Evolutionary conservation across 2,797 vertebrate genomes (phyloP).

Genomic region (Serranus cabrilla): DNA sequence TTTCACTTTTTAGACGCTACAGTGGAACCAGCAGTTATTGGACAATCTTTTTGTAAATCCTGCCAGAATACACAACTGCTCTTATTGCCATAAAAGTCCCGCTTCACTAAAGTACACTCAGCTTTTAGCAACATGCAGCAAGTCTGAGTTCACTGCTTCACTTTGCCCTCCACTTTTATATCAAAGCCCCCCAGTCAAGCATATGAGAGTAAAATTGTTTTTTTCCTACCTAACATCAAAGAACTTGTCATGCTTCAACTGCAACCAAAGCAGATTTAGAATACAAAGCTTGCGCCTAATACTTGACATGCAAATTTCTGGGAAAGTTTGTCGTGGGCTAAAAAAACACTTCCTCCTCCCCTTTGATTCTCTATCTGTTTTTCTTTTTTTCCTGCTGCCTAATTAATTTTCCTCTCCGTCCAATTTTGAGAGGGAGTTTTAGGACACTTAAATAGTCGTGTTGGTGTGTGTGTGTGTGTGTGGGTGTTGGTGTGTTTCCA

Average conservation of each 20-base stretch:
- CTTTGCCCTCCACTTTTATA: slow-evolving; percentile 13
- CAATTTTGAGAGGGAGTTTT: slow-evolving; percentile 40
- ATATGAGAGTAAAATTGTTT: slow-evolving; percentile 10
- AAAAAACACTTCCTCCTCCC: slow-evolving; percentile 7
- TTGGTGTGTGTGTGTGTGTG: slow-evolving; percentile 17
- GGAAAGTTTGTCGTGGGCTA: slow-evolving; percentile 18
- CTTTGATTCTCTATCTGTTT: slow-evolving; percentile 11
- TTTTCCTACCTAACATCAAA: slow-evolving; percentile 45
- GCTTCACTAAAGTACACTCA: slow-evolving; percentile 7
- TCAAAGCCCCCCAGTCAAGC: slow-evolving; percentile 3
- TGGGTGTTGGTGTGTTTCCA: slow-evolving; percentile 48
- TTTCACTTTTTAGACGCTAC: slow-evolving; percentile 22
- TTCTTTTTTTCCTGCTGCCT: slow-evolving; percentile 10
- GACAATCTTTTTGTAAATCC: slow-evolving; percentile 29
- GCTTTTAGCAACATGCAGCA: background rate
- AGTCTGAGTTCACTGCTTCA: slow-evolving; percentile 10
- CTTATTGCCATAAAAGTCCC: slow-evolving; percentile 34
- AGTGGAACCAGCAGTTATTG: slow-evolving; percentile 16
- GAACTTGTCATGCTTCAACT: slow-evolving; percentile 12
- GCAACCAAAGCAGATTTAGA: slow-evolving; percentile 51
- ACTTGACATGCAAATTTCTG: slow-evolving; percentile 45
- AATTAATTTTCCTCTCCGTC: slow-evolving; percentile 40
- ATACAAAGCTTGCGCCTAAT: slow-evolving; percentile 11
- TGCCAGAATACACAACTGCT: slow-evolving; percentile 24
- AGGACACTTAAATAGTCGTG: slow-evolving; percentile 36